Conservation (phyloP, 2,888 invertebrate species). For the Stegana nigrithorax region DNA sequence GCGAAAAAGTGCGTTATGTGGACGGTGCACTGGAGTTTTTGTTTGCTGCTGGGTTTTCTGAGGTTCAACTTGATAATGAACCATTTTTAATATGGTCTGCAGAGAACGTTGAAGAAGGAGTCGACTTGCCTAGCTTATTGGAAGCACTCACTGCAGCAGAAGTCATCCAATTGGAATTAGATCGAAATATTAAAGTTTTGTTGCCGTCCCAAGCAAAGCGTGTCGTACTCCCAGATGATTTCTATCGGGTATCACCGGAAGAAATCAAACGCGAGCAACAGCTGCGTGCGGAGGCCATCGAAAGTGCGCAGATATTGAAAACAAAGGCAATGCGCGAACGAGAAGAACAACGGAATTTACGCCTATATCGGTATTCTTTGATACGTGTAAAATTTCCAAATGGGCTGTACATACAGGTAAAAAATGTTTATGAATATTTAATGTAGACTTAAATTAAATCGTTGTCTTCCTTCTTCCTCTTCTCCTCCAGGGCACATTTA, state of each 20-base stretch:
- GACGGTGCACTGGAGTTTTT: conserved; percentile 87
- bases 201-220: conserved; percentile 80
- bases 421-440: background rate
- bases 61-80: conserved; percentile 74
- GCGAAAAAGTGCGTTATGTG: conserved; percentile 82
- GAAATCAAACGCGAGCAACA: conserved; percentile 88
- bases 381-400: conserved; percentile 91
- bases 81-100: conserved; percentile 77
- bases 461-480: conserved; percentile 53
- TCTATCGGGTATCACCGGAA: conserved; percentile 83
- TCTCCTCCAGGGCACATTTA: conserved; percentile 84
- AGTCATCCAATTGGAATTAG: conserved; percentile 84
- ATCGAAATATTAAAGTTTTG: conserved; percentile 87
- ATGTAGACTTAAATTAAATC: conserved; percentile 7
- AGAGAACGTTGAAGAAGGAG: conserved; percentile 70
- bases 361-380: conserved; percentile 86
- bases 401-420: conserved; percentile 82
- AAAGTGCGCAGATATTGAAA: conserved; percentile 84
- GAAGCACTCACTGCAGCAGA: conserved; percentile 85
- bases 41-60: conserved; percentile 84
- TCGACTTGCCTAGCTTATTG: conserved; percentile 73
- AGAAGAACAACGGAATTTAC: conserved; percentile 83
- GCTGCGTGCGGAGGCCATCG: conserved; percentile 79
- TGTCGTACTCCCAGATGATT: conserved; percentile 82
- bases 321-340: conserved; percentile 96